Conservation (phyloP, 2,113 vertebrate species). For the Engystomops pustulosus region DNA sequence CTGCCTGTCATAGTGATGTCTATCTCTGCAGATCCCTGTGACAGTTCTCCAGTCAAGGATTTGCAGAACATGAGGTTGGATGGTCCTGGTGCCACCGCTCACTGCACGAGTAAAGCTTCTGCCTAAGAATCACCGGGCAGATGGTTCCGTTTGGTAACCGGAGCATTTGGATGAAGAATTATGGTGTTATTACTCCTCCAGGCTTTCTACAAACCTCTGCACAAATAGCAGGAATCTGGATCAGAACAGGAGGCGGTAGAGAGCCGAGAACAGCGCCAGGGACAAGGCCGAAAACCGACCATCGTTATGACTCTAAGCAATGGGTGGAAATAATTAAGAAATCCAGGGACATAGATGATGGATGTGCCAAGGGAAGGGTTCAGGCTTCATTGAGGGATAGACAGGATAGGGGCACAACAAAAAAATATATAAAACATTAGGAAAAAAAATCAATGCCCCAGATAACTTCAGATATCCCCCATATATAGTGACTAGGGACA, state of each 20-base stretch:
- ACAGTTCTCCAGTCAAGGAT: constrained; percentile 42
- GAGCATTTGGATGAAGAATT: constrained; percentile 47
- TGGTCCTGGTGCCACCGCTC: not conserved
- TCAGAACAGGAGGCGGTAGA: too few relatives aligned
- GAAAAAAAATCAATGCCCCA: too few relatives aligned
- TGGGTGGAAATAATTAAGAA: not conserved
- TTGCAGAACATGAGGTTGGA: constrained; percentile 7
- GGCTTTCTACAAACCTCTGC: constrained; percentile 48
- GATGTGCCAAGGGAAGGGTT: too few relatives aligned
- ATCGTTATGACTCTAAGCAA: not conserved
- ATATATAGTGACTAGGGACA: too few relatives aligned
- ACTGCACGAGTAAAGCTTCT: constrained; percentile 31
- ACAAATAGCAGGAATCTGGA: constrained; percentile 27
- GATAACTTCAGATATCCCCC: too few relatives aligned
- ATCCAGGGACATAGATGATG: not conserved
- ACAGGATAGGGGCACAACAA: not conserved
- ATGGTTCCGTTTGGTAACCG: constrained; percentile 58
- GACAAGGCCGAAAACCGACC: not conserved
- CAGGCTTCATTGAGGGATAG: too few relatives aligned
- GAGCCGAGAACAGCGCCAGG: not conserved
- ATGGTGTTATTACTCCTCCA: constrained; percentile 51
- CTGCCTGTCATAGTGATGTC: too few relatives aligned
- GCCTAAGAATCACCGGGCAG: constrained; percentile 50
- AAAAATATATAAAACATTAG: not conserved
- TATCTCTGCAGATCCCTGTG: constrained; percentile 28